A percentile compares a stretch with the other conserved stretches of the same genome.
phyloP scores from a whole-genome alignment of 1,140 invertebrate genomes.

The Platyura marginata region DNA sequence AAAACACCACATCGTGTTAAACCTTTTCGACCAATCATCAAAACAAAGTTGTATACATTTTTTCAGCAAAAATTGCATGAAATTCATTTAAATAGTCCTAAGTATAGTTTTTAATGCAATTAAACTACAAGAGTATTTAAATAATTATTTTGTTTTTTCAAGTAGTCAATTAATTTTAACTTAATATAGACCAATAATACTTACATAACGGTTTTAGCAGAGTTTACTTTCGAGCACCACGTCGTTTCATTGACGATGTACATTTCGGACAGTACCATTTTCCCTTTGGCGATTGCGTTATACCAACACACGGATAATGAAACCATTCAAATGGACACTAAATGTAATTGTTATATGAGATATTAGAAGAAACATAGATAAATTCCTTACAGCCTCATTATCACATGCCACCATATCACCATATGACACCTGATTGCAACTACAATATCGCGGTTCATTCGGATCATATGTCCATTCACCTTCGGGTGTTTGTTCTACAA shows the following conservation, averaged over 20 bases:
- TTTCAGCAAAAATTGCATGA: no score
- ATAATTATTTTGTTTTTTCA: no score
- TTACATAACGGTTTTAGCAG: no score
- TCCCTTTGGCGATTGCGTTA: slow-evolving; percentile 88
- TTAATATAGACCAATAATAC: no score
- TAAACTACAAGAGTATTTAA: no score
- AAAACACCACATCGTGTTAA: no score
- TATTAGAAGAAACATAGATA: no score
- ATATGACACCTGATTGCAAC: slow-evolving; percentile 96
- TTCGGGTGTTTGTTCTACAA: slow-evolving; percentile 31
- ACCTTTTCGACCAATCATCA: no score
- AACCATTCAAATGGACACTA: slow-evolving; percentile 98
- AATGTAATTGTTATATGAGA: slow-evolving; percentile 9
- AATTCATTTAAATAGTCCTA: no score
- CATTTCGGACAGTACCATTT: slow-evolving; percentile 98
- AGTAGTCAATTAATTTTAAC: no score
- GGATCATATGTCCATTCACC: slow-evolving; percentile 74
- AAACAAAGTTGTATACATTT: no score
- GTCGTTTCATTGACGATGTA: slow-evolving; percentile 71
- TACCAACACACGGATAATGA: slow-evolving; percentile 93
- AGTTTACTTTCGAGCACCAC: slow-evolving; percentile 44
- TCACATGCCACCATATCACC: slow-evolving; percentile 99
- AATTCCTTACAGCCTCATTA: slow-evolving; percentile 68
- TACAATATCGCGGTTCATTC: slow-evolving; percentile 89
- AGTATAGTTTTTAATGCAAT: no score